phyloP scores from a whole-genome alignment of 1,140 invertebrate genomes.

The Forficula auricularia region DNA sequence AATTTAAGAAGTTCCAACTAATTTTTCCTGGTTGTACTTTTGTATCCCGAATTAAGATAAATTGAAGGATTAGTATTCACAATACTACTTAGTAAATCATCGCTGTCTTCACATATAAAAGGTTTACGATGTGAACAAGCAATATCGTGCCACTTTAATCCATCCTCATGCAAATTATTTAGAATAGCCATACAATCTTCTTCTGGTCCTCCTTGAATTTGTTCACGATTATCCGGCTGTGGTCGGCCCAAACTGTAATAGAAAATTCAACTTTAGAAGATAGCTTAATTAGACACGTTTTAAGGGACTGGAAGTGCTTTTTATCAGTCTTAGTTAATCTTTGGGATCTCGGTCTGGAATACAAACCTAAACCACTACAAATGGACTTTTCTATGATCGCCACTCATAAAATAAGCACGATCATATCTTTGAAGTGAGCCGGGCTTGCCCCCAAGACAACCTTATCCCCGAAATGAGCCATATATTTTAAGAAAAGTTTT shows the following conservation, averaged over 20 bases:
- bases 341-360: neutral
- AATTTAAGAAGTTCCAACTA: too few species aligned
- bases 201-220: constrained; percentile 10
- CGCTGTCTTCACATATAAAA: constrained; percentile 17
- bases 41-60: too few species aligned
- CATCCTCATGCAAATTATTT: constrained; percentile 19
- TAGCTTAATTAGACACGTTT: neutral
- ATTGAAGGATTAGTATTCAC: too few species aligned
- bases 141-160: constrained; percentile 20
- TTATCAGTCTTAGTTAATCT: neutral
- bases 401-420: too few species aligned
- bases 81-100: constrained; percentile 1
- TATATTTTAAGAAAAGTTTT: too few species aligned
- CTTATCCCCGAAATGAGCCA: too few species aligned
- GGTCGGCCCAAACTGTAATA: constrained; percentile 12
- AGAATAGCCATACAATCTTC: constrained; percentile 19
- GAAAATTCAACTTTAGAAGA: constrained; percentile 9
- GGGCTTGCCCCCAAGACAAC: too few species aligned
- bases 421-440: too few species aligned
- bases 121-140: constrained; percentile 17
- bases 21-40: too few species aligned
- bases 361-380: too few species aligned
- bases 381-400: too few species aligned
- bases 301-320: too few species aligned
- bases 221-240: constrained; percentile 19